Conservation (phyloP, 1,140 invertebrate genomes). For the Brachionus plicatilis region DNA sequence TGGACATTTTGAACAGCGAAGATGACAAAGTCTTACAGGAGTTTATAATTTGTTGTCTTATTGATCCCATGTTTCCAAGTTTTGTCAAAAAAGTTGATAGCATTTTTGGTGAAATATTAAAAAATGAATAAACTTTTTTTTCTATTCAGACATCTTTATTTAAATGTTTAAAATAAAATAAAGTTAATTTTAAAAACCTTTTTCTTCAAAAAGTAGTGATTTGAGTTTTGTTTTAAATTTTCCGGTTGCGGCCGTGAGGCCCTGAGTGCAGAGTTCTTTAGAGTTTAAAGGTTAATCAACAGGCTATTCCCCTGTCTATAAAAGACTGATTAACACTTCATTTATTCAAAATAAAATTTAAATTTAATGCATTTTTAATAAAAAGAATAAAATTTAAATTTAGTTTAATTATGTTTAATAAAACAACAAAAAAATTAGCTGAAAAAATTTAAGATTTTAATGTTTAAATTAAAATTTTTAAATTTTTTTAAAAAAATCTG, state of each 20-base stretch:
- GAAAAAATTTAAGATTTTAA: too few species aligned
- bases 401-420: too few species aligned
- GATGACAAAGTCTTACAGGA: background rate
- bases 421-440: too few species aligned
- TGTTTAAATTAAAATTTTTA: too few species aligned
- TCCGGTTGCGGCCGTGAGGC: constrained; percentile 17
- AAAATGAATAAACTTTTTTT: background rate
- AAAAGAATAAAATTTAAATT: too few species aligned
- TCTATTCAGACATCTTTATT: background rate
- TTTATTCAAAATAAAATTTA: too few species aligned
- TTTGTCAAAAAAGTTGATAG: constrained; percentile 32
- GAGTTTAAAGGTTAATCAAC: too few species aligned
- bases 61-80: constrained; percentile 1
- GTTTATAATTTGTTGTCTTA: background rate
- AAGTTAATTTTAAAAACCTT: constrained; percentile 9
- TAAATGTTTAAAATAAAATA: background rate
- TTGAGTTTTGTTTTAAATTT: background rate
- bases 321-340: too few species aligned
- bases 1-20: background rate
- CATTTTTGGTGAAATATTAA: background rate
- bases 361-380: too few species aligned
- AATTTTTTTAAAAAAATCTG: too few species aligned
- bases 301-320: too few species aligned
- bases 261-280: background rate
- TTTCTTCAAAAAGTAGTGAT: background rate